Conservation (phyloP, 2,888 invertebrate species). For the Hymenopus coronatus region DNA sequence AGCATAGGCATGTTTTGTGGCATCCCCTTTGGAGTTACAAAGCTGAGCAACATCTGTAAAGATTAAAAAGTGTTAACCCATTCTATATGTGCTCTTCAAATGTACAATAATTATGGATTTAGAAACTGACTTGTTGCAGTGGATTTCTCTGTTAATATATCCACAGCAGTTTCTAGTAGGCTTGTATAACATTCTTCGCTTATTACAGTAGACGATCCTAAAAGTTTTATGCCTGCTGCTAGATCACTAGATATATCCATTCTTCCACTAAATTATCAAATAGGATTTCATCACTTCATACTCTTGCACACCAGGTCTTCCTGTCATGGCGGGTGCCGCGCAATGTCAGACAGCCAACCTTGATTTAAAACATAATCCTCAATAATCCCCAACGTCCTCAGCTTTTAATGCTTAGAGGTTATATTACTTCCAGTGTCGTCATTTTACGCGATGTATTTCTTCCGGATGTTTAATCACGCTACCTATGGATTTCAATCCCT, state of each 20-base stretch:
- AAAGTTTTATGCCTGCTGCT: constrained; percentile 21
- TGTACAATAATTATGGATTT: too few species aligned
- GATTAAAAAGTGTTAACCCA: neutral
- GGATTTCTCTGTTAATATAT: constrained; percentile 2
- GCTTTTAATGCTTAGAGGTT: too few species aligned
- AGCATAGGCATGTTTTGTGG: constrained; percentile 41
- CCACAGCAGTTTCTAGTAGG: constrained; percentile 21
- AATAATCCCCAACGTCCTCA: too few species aligned
- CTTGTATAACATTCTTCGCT: constrained; percentile 27
- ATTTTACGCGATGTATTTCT: too few species aligned
- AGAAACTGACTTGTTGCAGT: constrained; percentile 12
- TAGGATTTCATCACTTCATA: too few species aligned
- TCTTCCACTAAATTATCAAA: neutral
- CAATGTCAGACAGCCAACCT: too few species aligned
- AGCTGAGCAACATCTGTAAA: constrained; percentile 39
- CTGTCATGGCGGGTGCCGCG: too few species aligned
- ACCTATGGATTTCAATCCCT: too few species aligned
- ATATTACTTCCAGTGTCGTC: too few species aligned
- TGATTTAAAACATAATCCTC: too few species aligned
- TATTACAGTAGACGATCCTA: constrained; percentile 22
- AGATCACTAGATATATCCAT: constrained; percentile 26
- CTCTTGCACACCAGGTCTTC: too few species aligned
- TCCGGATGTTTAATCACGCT: too few species aligned
- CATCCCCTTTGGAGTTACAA: constrained; percentile 40
- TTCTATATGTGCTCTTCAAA: neutral